Evolutionary conservation across 2,113 vertebrate species (phyloP), one percentile per base, ranked within the genome.

Genomic region (Xenus cinereus): DNA sequence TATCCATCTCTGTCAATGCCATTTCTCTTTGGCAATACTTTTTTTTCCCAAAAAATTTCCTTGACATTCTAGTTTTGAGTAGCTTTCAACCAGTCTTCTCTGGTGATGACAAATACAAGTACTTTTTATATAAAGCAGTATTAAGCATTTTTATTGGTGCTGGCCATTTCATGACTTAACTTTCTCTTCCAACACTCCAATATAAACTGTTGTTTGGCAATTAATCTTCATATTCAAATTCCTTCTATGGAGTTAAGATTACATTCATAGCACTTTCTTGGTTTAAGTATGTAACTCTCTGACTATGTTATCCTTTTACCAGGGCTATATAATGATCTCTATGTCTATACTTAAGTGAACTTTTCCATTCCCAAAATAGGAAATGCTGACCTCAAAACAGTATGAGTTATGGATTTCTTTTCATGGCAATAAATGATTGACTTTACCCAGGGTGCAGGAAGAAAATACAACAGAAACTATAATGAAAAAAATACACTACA

Each of bases 191-290:
- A 96, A 62, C 14, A 60, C 53, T 92, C 48, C 28, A 53, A 5
- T 80, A 79, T 56, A 93, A 96, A 93, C 81, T 96, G 51, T 91
- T 94, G 63, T 96, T 97, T 98, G 85, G 75, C 57, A 97, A 97
- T 97, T 94, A 95, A 94, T 91, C 48, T 68, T 97, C 27, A 56
- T 97, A 95, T 97, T 97, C 82, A 96, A 91, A 96, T 96, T 95
- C 64, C 50, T 90, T 96, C 86, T 96, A 64, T 95, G 71, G 54
- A 93, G 93, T 94, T 97, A 95, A 80, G 77, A 92, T 95, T 95
- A 97, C 72, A 83, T 80, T 48, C 86, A 72, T 96, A 96, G 86
- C 80, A 50, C 67, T 87, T 93, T 97, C 96, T 94, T 94, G 28
- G 41, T 93, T 91, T 87, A 93, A 90, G 37, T 63, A 41, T 89